These are phyloP conservation scores for Heteromyza rotundicornis DNA, from an alignment of 2,888 invertebrate genomes.

Conservation along the genomic window DNA sequence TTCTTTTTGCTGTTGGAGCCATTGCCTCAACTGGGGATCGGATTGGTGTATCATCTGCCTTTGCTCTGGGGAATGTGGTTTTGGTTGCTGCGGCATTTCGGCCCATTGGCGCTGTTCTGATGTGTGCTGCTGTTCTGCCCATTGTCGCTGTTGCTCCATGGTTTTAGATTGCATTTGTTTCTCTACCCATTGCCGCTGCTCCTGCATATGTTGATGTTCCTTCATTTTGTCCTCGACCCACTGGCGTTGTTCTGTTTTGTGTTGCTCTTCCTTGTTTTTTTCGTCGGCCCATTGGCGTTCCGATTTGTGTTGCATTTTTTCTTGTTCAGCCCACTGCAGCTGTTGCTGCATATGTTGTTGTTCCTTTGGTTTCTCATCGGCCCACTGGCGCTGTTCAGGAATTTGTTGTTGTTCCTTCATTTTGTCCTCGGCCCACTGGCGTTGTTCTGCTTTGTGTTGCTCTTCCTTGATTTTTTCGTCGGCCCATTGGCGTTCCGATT, in stretches of 20 bases:
- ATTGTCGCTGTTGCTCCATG: constrained; percentile 10
- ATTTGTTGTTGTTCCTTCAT: constrained; percentile 17
- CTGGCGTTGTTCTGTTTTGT: background rate
- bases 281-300: constrained; percentile 5
- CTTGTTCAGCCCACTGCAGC: constrained; percentile 20
- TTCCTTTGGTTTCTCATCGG: constrained; percentile 23
- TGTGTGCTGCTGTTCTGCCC: background rate
- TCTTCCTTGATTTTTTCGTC: constrained; percentile 15
- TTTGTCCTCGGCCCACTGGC: constrained; percentile 19
- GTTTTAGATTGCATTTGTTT: background rate
- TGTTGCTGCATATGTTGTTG: constrained; percentile 16
- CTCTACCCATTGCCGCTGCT: constrained; percentile 12
- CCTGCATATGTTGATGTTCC: constrained; percentile 8
- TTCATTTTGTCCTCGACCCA: constrained; percentile 3
- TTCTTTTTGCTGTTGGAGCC: no score
- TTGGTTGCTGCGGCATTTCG: background rate
- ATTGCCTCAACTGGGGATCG: no score
- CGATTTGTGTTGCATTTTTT: background rate
- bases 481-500: background rate
- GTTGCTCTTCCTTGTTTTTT: constrained; percentile 10
- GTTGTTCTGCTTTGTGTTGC: background rate
- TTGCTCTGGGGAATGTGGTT: background rate
- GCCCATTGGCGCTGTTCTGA: constrained; percentile 14
- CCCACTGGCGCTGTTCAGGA: constrained; percentile 26
- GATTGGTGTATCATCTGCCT: constrained; percentile 5